These are phyloP conservation scores for Neotoma lepida DNA, from an alignment of 2,113 vertebrate species.

Conservation along the genomic window DNA sequence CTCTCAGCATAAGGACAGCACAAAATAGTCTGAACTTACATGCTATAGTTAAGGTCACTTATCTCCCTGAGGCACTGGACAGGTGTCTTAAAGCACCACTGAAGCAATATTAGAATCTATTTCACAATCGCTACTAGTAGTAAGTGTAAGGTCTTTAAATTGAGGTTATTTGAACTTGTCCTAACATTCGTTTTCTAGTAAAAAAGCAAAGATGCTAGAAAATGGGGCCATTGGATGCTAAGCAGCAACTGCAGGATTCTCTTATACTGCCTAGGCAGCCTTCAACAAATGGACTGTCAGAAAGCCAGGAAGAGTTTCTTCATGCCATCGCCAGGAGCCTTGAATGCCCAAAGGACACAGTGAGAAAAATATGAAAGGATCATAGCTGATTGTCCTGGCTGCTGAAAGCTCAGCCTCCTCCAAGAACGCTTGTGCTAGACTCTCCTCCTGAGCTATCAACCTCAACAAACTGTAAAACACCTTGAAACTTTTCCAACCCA, in stretches of 20 bases:
- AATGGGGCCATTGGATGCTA: not conserved
- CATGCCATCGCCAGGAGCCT: not conserved
- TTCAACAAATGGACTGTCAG: no score
- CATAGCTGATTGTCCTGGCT: not conserved
- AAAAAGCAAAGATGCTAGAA: not conserved
- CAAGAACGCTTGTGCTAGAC: not conserved
- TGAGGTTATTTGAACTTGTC: not conserved
- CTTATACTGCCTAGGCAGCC: not conserved
- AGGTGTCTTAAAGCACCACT: not conserved
- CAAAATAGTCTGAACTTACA: not conserved
- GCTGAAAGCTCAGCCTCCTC: not conserved
- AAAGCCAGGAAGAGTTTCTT: not conserved
- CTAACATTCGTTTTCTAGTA: not conserved
- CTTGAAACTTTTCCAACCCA: not conserved
- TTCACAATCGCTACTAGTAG: not conserved
- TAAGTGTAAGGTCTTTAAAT: not conserved
- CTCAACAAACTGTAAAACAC: not conserved
- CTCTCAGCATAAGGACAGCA: not conserved
- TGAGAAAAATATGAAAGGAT: not conserved
- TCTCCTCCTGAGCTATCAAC: no score
- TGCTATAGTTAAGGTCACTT: not conserved
- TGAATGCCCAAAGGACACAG: not conserved
- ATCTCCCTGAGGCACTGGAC: no score
- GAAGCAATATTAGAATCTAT: not conserved
- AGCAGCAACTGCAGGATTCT: not conserved